phyloP scores from a whole-genome alignment of 53 echinoderm and acorn worm genomes.

The Echinarachnius parma region DNA sequence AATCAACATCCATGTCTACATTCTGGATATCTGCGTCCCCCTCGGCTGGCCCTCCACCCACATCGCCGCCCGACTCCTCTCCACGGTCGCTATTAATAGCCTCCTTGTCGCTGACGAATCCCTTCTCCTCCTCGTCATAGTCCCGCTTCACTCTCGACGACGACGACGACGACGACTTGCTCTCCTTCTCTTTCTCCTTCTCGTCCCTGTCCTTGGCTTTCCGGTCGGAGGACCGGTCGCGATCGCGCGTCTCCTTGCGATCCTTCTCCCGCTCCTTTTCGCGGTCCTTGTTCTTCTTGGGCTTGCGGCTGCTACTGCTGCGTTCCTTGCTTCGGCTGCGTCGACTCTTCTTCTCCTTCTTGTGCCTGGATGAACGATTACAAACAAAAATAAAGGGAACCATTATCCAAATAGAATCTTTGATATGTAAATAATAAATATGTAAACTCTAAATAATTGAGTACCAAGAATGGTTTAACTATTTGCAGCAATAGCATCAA shows the following conservation, averaged over 20 bases:
- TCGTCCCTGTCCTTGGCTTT: slow-evolving; percentile 21
- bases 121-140: slow-evolving; percentile 98
- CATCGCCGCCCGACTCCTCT: slow-evolving; percentile 36
- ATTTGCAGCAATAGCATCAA: too few relatives aligned
- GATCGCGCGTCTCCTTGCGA: slow-evolving; percentile 41
- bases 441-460: too few relatives aligned
- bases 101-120: slow-evolving; percentile 78
- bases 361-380: too few relatives aligned
- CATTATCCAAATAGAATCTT: too few relatives aligned
- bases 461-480: too few relatives aligned
- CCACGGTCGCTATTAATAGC: slow-evolving; percentile 40
- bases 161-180: not conserved
- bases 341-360: slow-evolving; percentile 82
- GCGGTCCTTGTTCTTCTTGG: slow-evolving; percentile 72
- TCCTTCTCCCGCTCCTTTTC: slow-evolving; percentile 64
- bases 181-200: slow-evolving; percentile 43
- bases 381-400: too few relatives aligned
- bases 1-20: slow-evolving; percentile 84
- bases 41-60: slow-evolving; percentile 28
- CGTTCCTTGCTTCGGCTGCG: slow-evolving; percentile 73
- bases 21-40: slow-evolving; percentile 60
- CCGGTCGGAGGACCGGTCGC: slow-evolving; percentile 40
- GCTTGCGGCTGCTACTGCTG: slow-evolving; percentile 75
- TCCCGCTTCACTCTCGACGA: slow-evolving; percentile 80
- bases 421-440: too few relatives aligned